Conservation (phyloP, 2,113 vertebrate genomes). For the Scytalopus superciliaris region DNA sequence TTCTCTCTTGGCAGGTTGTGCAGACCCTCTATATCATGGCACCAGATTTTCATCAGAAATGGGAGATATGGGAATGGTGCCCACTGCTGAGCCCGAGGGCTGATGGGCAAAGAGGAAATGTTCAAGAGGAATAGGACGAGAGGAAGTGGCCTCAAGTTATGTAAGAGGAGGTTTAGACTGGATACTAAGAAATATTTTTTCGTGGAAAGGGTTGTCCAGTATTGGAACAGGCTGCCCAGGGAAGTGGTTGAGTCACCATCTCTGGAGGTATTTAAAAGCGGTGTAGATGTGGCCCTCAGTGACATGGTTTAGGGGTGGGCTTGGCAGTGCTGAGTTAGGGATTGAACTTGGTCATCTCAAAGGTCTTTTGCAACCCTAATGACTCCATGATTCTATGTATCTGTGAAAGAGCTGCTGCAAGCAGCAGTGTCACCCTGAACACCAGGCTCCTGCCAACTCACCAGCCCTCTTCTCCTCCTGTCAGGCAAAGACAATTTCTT, state of each 20-base stretch:
- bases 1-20: not conserved
- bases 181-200: not conserved
- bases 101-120: not conserved
- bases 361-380: not conserved
- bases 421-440: not conserved
- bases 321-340: not conserved
- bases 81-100: not conserved
- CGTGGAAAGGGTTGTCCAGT: not conserved
- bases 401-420: not conserved
- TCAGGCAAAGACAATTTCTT: not conserved
- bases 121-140: not conserved
- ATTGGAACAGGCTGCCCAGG: not conserved
- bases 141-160: not conserved
- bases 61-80: not conserved
- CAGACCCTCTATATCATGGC: not conserved
- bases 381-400: not conserved
- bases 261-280: not conserved
- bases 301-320: not conserved
- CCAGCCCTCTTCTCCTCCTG: not conserved
- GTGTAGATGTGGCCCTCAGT: not conserved
- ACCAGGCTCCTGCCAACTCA: not conserved
- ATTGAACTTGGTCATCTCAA: not conserved
- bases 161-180: not conserved
- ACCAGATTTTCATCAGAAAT: not conserved
- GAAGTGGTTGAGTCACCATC: not conserved